Conservation (phyloP, 2,113 vertebrate genomes). For the Hyperopisus bebe region DNA sequence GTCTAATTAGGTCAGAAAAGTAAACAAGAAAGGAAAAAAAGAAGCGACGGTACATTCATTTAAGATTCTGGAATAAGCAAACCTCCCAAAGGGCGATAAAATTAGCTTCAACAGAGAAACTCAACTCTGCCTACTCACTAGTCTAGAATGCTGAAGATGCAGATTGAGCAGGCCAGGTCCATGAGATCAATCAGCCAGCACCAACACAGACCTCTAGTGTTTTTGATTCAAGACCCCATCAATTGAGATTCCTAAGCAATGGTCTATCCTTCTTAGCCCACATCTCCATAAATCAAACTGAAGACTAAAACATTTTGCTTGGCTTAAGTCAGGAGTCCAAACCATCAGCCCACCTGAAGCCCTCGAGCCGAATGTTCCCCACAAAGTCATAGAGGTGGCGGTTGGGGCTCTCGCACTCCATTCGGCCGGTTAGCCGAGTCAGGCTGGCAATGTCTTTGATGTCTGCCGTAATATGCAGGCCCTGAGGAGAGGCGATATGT, state of each 20-base stretch:
- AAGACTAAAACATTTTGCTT: background rate
- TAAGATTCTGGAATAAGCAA: background rate
- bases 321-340: background rate
- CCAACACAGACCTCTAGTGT: background rate
- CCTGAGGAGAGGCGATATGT: constrained; percentile 55
- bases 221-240: background rate
- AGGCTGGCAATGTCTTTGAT: constrained; percentile 86
- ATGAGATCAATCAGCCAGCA: background rate
- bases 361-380: constrained; percentile 87
- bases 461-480: constrained; percentile 81
- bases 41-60: background rate
- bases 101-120: background rate
- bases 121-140: background rate
- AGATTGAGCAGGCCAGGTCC: background rate
- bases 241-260: background rate
- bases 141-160: background rate
- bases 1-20: background rate
- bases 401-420: constrained; percentile 96
- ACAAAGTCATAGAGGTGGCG: constrained; percentile 96
- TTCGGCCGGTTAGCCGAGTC: constrained; percentile 79
- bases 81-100: background rate
- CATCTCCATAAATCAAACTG: background rate
- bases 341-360: constrained; percentile 68
- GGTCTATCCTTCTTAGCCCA: background rate
- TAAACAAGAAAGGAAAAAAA: background rate